Evolutionary conservation across 1,140 invertebrate species (phyloP), one percentile per base, ranked within the genome.

Genomic region (Ceratina japonica): DNA sequence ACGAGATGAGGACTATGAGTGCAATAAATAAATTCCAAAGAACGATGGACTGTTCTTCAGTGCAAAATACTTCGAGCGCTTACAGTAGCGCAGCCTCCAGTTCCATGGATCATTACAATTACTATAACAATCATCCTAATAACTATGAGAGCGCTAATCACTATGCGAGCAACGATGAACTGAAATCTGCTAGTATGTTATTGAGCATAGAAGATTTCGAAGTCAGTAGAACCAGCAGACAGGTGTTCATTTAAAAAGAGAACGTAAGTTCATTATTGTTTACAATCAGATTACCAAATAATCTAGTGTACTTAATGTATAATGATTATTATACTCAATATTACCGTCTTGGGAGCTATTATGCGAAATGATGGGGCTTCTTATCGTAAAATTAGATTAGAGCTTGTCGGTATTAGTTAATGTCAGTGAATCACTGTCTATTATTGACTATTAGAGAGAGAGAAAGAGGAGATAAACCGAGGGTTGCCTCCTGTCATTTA

Each of bases 1-100:
- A 44, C 37, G 37, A 44, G 5, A 44, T 44, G 37, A 44, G 37
- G 10, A 44, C 3, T 44, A 44, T 44, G n/a, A 89, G 84, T 44
- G 89, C 91, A 83, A 88, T 88, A 51, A 88, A 88, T 22, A 92
- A 92, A 82, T 93, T 81, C 22, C 91, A 91, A 58, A 91, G 91
- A 83, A 88, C 88, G 24, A 86, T 85, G 18, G 91, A 92, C 27
- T 90, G 90, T 37, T 89, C 90, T 20, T 93, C 91, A 7, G 90
- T 91, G 44, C 91, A 90, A 81, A 93, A 93, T 78, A 92, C 91
- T 64, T 93, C 91, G 22, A 92, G 91, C 73, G 91, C 92, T 27
- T 92, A 93, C 63, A 93, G 91, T 69, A 92, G 92, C 73, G 91
- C 91, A 22, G 89, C 91, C 44, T 93, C 92, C 3, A 93, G 91